Evolutionary conservation across 2,113 vertebrate genomes (phyloP).

Genomic region (Scomber colias): DNA sequence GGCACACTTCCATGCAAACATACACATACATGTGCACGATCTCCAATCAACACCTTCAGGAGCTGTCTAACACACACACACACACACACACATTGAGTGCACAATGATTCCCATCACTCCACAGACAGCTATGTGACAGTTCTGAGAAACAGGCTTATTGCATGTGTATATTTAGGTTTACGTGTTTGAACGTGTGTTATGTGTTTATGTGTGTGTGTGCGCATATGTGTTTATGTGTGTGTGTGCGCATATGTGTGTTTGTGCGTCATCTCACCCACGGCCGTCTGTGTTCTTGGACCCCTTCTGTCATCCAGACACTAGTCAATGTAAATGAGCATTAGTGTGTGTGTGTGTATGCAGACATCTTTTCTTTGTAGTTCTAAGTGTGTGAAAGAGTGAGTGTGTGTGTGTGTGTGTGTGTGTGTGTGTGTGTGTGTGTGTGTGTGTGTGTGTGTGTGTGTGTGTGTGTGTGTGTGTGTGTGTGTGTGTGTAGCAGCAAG

Average conservation of each 20-base stretch:
- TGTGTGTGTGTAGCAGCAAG: conserved; percentile 10
- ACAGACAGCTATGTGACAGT: conserved; percentile 31
- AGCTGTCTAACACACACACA: conserved; percentile 21
- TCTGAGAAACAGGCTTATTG: conserved; percentile 29
- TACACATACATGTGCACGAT: conserved; percentile 4
- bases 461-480: conserved; percentile 21
- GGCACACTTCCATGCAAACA: neutral
- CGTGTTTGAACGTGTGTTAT: conserved; percentile 19
- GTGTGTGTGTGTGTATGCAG: conserved; percentile 9
- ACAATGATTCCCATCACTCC: neutral
- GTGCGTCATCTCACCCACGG: conserved; percentile 74
- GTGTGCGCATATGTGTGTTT: conserved; percentile 2
- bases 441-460: neutral
- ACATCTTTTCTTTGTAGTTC: neutral
- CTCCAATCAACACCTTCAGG: conserved; percentile 61
- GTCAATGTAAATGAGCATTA: conserved; percentile 42
- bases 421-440: too few species aligned
- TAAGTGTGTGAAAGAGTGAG: too few species aligned
- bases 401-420: too few species aligned
- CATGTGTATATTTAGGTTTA: conserved; percentile 64
- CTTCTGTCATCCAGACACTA: conserved; percentile 67
- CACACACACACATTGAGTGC: neutral
- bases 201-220: conserved; percentile 22
- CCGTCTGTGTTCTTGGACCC: conserved; percentile 68
- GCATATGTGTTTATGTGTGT: conserved; percentile 42